Evolutionary conservation across 2,113 vertebrate species (phyloP), one percentile per base, ranked within the genome.

Genomic region (Sprattus sprattus): DNA sequence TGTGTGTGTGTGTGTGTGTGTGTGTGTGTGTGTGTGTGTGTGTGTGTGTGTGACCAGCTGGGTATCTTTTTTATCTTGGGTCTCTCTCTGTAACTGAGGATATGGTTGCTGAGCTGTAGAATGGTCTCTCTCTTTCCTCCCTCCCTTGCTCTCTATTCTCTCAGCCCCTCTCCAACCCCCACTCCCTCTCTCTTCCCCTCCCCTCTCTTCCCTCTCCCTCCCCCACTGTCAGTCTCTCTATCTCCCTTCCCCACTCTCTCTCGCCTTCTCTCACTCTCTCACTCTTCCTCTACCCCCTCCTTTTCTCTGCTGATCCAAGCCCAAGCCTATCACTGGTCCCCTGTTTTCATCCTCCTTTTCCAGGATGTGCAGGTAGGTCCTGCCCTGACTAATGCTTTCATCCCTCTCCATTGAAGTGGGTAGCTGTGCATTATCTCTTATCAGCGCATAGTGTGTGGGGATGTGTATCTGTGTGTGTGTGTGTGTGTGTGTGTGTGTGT

Each of bases 11-110:
- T 57, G 54, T 57, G 54, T 57, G 54, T 57, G 54, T 57, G 54
- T 57, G 54, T 57, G 54, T 57, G 54, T 57, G 60, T 67, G 60
- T 67, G 60, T 67, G 60, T 67, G 60, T 67, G 60, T 67, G 60
- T 67, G 60, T 25, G 60, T 10, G 60, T 67, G 60, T 28, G 60
- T 67, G 60, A 16, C 2, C 52, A 54, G 15, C 15, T 18, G 15
- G 3, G 16, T 15, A 54, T 54, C 16, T 15, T 54, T 54, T 54
- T 18, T 54, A 18, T 54, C 0, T 54, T 54, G 52, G 16, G 52
- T 15, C 16, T 54, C 52, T 54, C 2, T 54, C 13, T 54, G 52
- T 54, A 18, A 18, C 52, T 54, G 52, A 16, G 52, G 52, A 54
- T 54, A 54, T 54, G 52, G 11, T 54, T 49, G 47, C 47, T 49